These are phyloP conservation scores for Tokudaia muenninki DNA, from an alignment of 2,797 vertebrate species.

Conservation along the genomic window DNA sequence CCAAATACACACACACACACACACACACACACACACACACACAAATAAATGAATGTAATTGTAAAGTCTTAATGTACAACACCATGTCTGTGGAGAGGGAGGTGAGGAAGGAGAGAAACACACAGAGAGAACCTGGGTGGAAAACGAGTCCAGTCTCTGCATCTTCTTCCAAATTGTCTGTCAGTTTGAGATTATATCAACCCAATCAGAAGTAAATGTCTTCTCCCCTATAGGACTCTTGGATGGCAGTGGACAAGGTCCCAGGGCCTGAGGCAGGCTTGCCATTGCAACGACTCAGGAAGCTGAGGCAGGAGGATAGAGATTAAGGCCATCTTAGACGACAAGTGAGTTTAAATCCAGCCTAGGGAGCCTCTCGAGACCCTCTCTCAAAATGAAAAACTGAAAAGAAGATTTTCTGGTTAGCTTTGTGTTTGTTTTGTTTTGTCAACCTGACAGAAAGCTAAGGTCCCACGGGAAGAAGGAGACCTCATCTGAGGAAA, in stretches of 20 bases:
- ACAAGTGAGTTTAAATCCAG: background rate
- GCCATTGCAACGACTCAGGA: background rate
- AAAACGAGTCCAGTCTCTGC: background rate
- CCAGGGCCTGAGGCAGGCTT: background rate
- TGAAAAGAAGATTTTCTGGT: background rate
- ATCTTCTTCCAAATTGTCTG: background rate
- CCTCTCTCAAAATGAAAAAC: background rate
- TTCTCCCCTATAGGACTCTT: background rate
- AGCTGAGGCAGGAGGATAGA: background rate
- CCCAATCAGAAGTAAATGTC: background rate
- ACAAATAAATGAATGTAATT: background rate
- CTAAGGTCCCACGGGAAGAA: background rate
- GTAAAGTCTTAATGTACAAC: background rate
- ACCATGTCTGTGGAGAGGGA: background rate
- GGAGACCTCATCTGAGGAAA: background rate
- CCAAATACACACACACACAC: background rate
- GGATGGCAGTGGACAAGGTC: background rate
- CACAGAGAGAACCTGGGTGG: background rate
- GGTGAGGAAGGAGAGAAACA: background rate
- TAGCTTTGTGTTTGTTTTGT: background rate
- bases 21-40: background rate
- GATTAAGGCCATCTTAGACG: background rate
- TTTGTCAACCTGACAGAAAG: background rate
- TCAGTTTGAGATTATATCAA: background rate
- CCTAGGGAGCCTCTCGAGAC: background rate